These are phyloP conservation scores for Cyclargus thomasi DNA, from an alignment of 1,140 invertebrate genomes.

Conservation along the genomic window DNA sequence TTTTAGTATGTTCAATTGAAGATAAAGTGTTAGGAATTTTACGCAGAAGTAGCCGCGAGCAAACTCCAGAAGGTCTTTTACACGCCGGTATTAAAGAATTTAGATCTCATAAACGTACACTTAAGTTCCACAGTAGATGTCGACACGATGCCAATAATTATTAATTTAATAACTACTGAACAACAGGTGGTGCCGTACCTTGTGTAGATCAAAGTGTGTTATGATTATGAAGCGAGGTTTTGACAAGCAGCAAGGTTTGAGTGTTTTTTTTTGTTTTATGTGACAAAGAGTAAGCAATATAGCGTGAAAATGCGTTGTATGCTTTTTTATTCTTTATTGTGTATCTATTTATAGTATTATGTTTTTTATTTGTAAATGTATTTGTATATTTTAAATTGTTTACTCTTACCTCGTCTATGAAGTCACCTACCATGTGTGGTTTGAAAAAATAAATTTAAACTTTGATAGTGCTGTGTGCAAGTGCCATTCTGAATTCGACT, in stretches of 20 bases:
- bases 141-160: not conserved
- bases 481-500: no score
- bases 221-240: conserved; percentile 69
- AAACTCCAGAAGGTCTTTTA: not conserved
- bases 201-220: conserved; percentile 68
- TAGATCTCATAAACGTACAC: not conserved
- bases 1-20: no score
- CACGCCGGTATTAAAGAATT: not conserved
- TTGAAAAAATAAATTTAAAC: no score
- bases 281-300: not conserved
- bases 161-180: not conserved
- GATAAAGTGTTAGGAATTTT: no score
- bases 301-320: not conserved
- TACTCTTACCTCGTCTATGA: no score
- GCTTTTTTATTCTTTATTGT: not conserved
- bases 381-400: no score
- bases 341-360: no score
- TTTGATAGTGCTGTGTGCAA: no score
- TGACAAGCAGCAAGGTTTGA: conserved; percentile 70
- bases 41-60: no score
- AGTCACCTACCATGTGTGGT: no score
- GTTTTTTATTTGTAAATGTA: no score
- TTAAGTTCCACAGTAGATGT: not conserved
- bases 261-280: conserved; percentile 30
- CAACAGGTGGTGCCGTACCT: conserved; percentile 9